Base-by-base conservation (phyloP, 2,888 invertebrate species). In the Xylota segnis region DNA sequence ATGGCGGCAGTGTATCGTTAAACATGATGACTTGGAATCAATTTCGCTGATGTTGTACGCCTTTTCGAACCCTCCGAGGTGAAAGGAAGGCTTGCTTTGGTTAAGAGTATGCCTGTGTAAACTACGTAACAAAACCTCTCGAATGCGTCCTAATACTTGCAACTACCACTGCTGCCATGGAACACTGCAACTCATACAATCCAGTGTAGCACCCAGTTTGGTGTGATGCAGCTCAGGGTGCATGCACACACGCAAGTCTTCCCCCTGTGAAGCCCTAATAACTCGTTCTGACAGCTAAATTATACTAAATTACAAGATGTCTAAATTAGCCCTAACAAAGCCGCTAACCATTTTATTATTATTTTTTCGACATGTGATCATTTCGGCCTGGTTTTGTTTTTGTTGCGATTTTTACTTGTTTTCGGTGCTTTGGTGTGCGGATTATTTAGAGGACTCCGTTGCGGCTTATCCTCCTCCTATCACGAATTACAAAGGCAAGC, bases 251-350 rank as follows among this genome's bases (percentile, higher is more conserved):
- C 45, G 18, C 47, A 14, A 47, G 18, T 18, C 18, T n/a, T 9
- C 32, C 12, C 70, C 81, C 81, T 84, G 37, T 87, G 87, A 88
- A 87, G 77, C 78, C 87, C 86, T 87, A 88, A 88, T 87, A 88
- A 84, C 87, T 87, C 74, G 83, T 83, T 87, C 81, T 87, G 88
- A 88, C 87, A 88, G 87, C 87, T 87, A 88, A 88, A 88, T 88
- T 88, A 88, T 83, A 87, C 83, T 84, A 88, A 88, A 88, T 88
- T 88, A 87, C 87, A 84, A 88, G 87, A 84, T 83, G 82, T 84
- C 88, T 88, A 87, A 88, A 88, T 88, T 88, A 88, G 78, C 83
- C 68, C 71, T 78, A 82, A 77, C 81, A 77, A 84, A 86, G 76
- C 87, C 87, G 87, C 87, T 87, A 87, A 87, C 84, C 86, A 87